Base-by-base conservation (phyloP, 2,113 vertebrate species). In the Cololabis saira region DNA sequence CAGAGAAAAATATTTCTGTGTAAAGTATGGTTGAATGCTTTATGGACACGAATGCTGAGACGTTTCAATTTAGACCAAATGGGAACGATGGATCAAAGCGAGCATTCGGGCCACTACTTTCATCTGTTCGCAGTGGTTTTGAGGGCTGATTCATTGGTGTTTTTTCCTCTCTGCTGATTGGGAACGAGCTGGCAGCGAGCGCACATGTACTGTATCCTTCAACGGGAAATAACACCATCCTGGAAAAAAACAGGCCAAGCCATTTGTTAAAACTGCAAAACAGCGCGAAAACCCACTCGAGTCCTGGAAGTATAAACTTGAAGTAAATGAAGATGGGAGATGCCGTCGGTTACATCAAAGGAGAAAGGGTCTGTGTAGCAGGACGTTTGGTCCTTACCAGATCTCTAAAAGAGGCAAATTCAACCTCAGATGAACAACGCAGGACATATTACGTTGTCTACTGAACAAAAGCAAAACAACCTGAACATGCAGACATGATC, bases 11-110 rank as follows among this genome's bases (percentile, higher is more conserved):
- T 41, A 74, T 67, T 55, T 55, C 18, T 22, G n/a, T 66, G 22
- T 50, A 65, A 47, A 64, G 42, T 56, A 51, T 21, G 71, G 71
- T 22, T 78, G 76, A 82, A 55, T 54, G 67, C 68, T 71, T 79
- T 50, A 65, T 76, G 60, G 71, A 67, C 66, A 58, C 40, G 55
- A 61, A 61, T 12, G 50, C 51, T n/a, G 55, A 69, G 70, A 73
- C 51, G 30, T 79, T 74, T 73, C 75, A 66, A 60, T 76, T 73
- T 74, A 41, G 62, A 57, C 45, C 52, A 71, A 78, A 76, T 52
- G 22, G 65, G 45, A 33, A 52, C 10, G 19, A 60, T 22, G 61
- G 43, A 74, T 63, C 66, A 74, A 61, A 80, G 57, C 61, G 71
- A 59, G 67, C 64, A 45, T 71, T 74, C 33, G 16, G 12, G 57